A percentile compares a stretch with the other conserved stretches of the same genome.
phyloP scores from a whole-genome alignment of 2,888 invertebrate genomes.

The Volucella zonaria region DNA sequence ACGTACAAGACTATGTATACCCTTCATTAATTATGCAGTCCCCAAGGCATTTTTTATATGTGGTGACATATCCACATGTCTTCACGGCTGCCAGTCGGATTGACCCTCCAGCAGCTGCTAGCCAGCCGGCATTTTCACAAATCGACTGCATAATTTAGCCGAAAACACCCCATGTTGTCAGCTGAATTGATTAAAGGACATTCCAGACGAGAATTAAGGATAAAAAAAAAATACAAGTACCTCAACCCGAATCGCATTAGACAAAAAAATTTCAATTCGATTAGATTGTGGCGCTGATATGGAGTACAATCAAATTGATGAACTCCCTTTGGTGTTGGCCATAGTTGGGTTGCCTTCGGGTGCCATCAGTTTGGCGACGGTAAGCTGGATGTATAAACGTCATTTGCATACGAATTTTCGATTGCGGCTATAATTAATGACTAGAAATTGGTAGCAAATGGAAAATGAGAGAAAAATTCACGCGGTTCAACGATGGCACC shows the following conservation, averaged over 20 bases:
- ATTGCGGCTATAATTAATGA: slow-evolving; percentile 22
- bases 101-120: neutral
- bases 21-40: slow-evolving; percentile 48
- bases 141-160: slow-evolving; percentile 47
- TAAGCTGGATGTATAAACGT: neutral
- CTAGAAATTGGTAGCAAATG: neutral
- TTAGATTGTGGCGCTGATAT: slow-evolving; percentile 10
- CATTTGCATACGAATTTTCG: slow-evolving; percentile 18
- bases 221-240: neutral
- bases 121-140: slow-evolving; percentile 30
- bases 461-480: slow-evolving; percentile 7
- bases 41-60: neutral
- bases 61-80: no score
- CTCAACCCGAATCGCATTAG: neutral
- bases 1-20: neutral
- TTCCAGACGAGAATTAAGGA: slow-evolving; percentile 21
- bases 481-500: neutral
- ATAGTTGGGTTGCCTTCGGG: neutral
- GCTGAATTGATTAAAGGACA: slow-evolving; percentile 45
- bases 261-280: slow-evolving; percentile 16
- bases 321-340: neutral
- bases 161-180: neutral
- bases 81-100: no score
- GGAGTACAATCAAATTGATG: slow-evolving; percentile 33
- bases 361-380: no score